A percentile compares a stretch with the other conserved stretches of the same genome.
Evolutionary conservation across 2,888 invertebrate genomes (phyloP).

Genomic region (Auanema sp.): DNA sequence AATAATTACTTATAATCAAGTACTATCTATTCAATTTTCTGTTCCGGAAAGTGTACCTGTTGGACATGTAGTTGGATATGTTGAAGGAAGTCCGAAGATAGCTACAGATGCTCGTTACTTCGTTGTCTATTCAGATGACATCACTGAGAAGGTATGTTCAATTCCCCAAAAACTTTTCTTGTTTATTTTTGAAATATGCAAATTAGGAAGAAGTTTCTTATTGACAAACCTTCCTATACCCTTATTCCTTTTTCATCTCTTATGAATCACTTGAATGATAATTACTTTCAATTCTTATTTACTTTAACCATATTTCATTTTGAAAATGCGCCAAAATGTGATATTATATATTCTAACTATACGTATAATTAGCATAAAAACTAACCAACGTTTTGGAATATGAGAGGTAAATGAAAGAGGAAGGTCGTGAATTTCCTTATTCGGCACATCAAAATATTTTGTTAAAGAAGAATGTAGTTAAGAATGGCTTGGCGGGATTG

Average conservation of each 20-base stretch:
- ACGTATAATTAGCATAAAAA: no score
- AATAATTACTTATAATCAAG: no score
- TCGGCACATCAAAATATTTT: no score
- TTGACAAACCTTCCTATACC: no score
- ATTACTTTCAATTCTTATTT: background rate
- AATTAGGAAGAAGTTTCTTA: constrained; percentile 1
- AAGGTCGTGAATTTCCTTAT: no score
- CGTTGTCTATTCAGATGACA: constrained; percentile 55
- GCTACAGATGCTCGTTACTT: constrained; percentile 42
- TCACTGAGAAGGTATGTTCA: constrained; percentile 47
- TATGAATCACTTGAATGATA: background rate
- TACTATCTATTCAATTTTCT: constrained; percentile 11
- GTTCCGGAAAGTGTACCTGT: constrained; percentile 50
- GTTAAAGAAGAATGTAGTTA: no score
- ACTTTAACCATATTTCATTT: constrained; percentile 1
- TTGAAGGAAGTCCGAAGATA: constrained; percentile 29
- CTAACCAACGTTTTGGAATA: no score
- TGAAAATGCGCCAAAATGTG: background rate
- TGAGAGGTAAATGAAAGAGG: no score
- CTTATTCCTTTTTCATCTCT: background rate
- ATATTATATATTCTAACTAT: no score
- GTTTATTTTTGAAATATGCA: background rate
- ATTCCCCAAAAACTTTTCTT: background rate
- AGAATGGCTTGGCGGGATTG: no score
- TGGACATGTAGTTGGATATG: constrained; percentile 47